Percentiles rank a stretch among this genome's conserved stretches.
phyloP scores from a whole-genome alignment of 2,888 invertebrate species.

The Smittia aterrima region DNA sequence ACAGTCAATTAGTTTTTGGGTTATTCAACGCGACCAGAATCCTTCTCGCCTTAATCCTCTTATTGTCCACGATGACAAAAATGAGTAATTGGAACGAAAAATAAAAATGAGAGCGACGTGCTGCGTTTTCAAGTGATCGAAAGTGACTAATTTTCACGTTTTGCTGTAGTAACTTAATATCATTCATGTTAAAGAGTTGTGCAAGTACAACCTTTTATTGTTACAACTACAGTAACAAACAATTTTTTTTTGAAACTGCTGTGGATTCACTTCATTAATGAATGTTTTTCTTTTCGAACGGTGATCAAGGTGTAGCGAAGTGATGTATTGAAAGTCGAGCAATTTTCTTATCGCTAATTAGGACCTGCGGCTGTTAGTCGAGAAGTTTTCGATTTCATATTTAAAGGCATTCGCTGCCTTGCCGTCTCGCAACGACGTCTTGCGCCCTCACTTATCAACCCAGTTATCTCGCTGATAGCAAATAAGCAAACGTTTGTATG shows the following conservation, averaged over 20 bases:
- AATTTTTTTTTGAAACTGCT: constrained; percentile 14
- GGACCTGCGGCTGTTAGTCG: not conserved
- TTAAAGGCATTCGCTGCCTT: not conserved
- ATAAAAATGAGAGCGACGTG: constrained; percentile 1
- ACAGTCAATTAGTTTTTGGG: not conserved
- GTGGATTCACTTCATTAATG: not conserved
- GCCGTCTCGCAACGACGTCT: not conserved
- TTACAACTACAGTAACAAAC: constrained; percentile 25
- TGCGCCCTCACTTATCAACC: not conserved
- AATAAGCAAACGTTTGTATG: not conserved
- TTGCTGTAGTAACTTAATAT: constrained; percentile 23
- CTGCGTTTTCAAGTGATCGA: not conserved
- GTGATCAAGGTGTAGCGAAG: not conserved
- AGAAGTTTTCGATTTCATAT: not conserved
- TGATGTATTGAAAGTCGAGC: not conserved
- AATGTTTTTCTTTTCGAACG: not conserved
- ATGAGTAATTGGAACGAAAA: not conserved
- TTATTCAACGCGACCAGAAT: too few species aligned
- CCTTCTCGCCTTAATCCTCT: not conserved
- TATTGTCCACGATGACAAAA: not conserved
- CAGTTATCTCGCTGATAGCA: not conserved
- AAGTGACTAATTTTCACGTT: constrained; percentile 30
- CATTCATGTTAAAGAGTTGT: constrained; percentile 38
- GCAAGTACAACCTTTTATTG: constrained; percentile 21
- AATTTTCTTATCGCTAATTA: constrained; percentile 3